These are phyloP conservation scores for Hyperoplus immaculatus DNA, from an alignment of 2,797 vertebrate genomes.

Conservation along the genomic window DNA sequence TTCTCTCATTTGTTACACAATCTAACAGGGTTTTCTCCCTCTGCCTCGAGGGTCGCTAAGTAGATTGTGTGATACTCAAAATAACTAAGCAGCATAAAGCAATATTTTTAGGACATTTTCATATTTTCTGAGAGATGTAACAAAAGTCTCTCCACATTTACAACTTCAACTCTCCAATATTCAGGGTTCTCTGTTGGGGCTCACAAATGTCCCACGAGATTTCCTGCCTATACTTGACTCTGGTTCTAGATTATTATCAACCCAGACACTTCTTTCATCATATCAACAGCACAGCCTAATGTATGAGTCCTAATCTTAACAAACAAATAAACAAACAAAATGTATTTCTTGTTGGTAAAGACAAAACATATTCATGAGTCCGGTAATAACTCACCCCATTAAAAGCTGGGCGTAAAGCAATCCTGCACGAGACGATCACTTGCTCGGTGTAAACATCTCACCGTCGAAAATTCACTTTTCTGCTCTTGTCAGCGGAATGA, in stretches of 20 bases:
- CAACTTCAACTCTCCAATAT: conserved; percentile 23
- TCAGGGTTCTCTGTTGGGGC: neutral
- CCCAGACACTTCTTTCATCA: conserved; percentile 69
- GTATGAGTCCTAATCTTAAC: conserved; percentile 26
- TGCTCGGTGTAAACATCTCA: conserved; percentile 7
- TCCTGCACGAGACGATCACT: conserved; percentile 30
- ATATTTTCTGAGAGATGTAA: neutral
- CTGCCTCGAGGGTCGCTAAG: conserved; percentile 7
- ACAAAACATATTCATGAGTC: neutral
- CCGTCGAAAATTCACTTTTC: conserved; percentile 51
- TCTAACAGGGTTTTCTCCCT: conserved; percentile 31
- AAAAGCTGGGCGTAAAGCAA: conserved; percentile 34
- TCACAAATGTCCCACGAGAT: conserved; percentile 16
- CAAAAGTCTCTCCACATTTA: neutral
- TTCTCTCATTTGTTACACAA: conserved; percentile 34
- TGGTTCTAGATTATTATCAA: neutral
- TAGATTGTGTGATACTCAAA: conserved; percentile 30
- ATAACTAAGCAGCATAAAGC: neutral
- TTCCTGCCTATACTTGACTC: neutral
- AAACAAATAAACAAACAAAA: neutral
- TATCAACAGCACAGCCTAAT: conserved; percentile 35
- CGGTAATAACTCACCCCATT: conserved; percentile 67
- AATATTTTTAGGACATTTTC: neutral
- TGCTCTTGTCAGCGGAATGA: conserved; percentile 28
- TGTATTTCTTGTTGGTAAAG: neutral